Evolutionary conservation across 2,888 invertebrate species (phyloP), one percentile per base, ranked within the genome.

Genomic region (Mythimna impura): DNA sequence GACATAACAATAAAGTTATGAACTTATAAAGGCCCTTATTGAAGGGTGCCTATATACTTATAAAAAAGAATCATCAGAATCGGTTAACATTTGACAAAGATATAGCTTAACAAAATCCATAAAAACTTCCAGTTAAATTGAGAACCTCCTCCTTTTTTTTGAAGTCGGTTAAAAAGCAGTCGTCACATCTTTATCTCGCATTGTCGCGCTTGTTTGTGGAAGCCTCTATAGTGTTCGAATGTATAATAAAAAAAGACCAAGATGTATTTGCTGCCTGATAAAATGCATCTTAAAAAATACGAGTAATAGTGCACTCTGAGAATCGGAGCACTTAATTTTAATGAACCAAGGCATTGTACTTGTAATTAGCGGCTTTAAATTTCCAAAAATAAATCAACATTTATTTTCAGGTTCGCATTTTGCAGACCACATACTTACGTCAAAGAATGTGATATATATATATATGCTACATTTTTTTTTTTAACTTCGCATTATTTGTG

Each of bases 241-340:
- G 14, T 14, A 14, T 14, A 14, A 30, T 40, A 43, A 57, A 43
- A 66, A 43, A n/a, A 43, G 0, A 43, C 40, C 20, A 43, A 40
- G 17, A 55, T 43, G 3, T 40, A 36, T 6, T 17, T 36, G 36
- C 17, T 17, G n/a, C 30, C 34, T 57, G 57, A 58, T 40, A 58
- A 73, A 74, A 57, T 73, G n/a, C 30, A 4, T 34, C n/a, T 17
- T 47, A 9, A 36, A 8, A 6, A 22, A 36, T 47, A 47, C 47
- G 4, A 47, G 36, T 70, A 70, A 61, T 36, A 61, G 43, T n/a
- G 14, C 8, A 6, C 43, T 61, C 43, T 54, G 22, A 43, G 52
- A 55, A 73, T 25, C n/a, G n/a, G 7, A 14, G 12, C 12, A 30
- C 60, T 60, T 65, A 61, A 36, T 61, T 74, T 14, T 55, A 74